Evolutionary conservation across 2,888 invertebrate species (phyloP).

Genomic region (Yponomeuta evonymella): DNA sequence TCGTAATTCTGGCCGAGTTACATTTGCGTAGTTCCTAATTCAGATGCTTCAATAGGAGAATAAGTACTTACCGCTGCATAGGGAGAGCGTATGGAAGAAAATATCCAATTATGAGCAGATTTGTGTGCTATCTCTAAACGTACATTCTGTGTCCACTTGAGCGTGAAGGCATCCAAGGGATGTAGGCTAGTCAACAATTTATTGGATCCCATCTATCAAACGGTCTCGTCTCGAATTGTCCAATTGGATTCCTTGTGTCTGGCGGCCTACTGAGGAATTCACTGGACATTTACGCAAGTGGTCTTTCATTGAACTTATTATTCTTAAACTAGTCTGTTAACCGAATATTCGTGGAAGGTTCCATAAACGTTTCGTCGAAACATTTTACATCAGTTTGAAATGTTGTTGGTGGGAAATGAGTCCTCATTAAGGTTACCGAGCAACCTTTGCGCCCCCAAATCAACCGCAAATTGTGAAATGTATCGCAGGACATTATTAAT

Average conservation of each 20-base stretch:
- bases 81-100: neutral
- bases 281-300: conserved; percentile 32
- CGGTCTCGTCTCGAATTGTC: conserved; percentile 47
- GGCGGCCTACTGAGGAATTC: conserved; percentile 38
- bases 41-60: neutral
- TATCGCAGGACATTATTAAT: conserved; percentile 52
- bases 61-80: neutral
- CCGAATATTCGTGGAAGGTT: neutral
- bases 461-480: conserved; percentile 35
- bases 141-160: conserved; percentile 16
- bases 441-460: conserved; percentile 13
- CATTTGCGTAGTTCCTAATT: neutral
- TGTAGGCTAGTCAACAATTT: conserved; percentile 46
- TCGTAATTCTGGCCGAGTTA: neutral
- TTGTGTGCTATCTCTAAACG: neutral
- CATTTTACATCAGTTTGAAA: conserved; percentile 12
- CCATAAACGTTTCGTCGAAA: neutral
- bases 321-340: no score
- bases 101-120: conserved; percentile 1
- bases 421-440: conserved; percentile 11
- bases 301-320: no score
- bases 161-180: conserved; percentile 32
- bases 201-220: conserved; percentile 58
- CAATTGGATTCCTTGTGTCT: conserved; percentile 53
- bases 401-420: neutral